Evolutionary conservation across 2,113 vertebrate genomes (phyloP).

Genomic region (Pterocles burchelli): DNA sequence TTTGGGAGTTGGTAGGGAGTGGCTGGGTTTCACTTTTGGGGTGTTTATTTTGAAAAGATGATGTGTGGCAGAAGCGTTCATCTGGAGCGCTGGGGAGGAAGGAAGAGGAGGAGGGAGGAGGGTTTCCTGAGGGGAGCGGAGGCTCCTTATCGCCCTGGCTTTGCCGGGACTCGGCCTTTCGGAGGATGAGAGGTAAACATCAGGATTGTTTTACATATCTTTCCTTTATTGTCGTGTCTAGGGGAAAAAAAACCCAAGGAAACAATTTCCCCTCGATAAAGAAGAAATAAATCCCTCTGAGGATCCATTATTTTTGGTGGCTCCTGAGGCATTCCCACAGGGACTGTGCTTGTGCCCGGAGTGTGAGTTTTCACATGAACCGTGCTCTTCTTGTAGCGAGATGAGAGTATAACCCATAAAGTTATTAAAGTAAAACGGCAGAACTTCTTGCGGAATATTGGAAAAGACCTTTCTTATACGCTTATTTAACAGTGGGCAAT

Average conservation of each 20-base stretch:
- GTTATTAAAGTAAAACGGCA: not conserved
- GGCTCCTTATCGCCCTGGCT: not conserved
- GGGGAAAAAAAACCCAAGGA: not conserved
- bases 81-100: not conserved
- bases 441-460: not conserved
- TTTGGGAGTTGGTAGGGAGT: not conserved
- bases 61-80: not conserved
- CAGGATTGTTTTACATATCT: not conserved
- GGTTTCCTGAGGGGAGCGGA: not conserved
- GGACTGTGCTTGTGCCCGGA: not conserved
- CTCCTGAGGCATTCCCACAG: not conserved
- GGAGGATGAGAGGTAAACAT: not conserved
- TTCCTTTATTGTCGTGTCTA: not conserved
- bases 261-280: not conserved
- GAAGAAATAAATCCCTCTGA: not conserved
- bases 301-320: not conserved
- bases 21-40: not conserved
- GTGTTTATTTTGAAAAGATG: not conserved
- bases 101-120: slow-evolving; percentile 4
- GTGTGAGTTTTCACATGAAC: not conserved
- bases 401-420: not conserved
- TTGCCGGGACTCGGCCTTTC: not conserved
- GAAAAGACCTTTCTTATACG: not conserved
- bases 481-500: not conserved
- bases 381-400: not conserved